Base-by-base conservation (phyloP, 2,113 vertebrate species). In the Perca schrenkii region DNA sequence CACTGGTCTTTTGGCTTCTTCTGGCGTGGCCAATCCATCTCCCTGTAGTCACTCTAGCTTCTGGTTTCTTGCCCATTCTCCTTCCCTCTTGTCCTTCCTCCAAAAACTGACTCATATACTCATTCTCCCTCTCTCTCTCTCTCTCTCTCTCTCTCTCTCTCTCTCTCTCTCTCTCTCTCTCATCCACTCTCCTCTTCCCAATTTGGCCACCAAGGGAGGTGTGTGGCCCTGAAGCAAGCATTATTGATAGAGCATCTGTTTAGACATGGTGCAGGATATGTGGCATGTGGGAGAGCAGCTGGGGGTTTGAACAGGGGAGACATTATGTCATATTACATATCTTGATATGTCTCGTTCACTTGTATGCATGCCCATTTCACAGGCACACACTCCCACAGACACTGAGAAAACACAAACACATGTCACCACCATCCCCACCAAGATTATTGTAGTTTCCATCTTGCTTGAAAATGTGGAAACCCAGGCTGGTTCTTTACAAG, bases 181-280 rank as follows among this genome's bases (percentile, higher is more conserved):
- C 86, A 74, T 86, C 84, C 79, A 69, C 82, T 88, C 88, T 83
- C 84, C 82, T 90, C 85, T 84, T 82, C 89, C 80, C 87, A 72
- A 87, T 91, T 88, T 92, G 91, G 89, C 92, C 91, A 91, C 91
- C 79, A 79, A 79, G 88, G 89, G 91, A 93, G 86, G 88, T 85
- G 90, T 92, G 88, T 94, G 92, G 92, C 91, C 82, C 85, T 83
- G 88, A 88, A 91, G 90, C 88, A 92, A 89, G 93, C 90, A 91
- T 93, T 92, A 93, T 94, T 93, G 93, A 92, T 92, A 86, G 93
- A 94, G 91, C 94, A 93, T 94, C 92, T 94, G 94, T 93, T 92
- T 91, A 90, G 90, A 92, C 92, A 91, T 90, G 91, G 90, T 92
- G 87, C 86, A 90, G 86, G 89, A 93, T 93, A 88, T 88, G 90